phyloP scores from a whole-genome alignment of 2,888 invertebrate genomes.

The Agrilus biguttatus region DNA sequence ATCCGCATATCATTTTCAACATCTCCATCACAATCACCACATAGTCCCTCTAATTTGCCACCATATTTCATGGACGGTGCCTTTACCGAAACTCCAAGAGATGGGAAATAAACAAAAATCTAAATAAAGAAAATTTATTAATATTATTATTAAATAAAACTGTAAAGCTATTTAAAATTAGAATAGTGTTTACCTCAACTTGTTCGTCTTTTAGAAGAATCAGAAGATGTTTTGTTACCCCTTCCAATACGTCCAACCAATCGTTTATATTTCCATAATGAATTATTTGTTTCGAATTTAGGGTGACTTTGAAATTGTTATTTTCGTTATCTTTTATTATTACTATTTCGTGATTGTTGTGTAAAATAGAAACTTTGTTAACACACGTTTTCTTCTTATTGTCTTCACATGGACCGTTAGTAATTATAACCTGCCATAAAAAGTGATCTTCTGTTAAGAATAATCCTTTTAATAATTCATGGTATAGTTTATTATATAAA shows the following conservation, averaged over 20 bases:
- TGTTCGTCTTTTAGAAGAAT: constrained; percentile 53
- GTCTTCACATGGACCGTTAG: constrained; percentile 53
- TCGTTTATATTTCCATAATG: constrained; percentile 33
- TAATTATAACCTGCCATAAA: constrained; percentile 44
- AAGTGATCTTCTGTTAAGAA: constrained; percentile 15
- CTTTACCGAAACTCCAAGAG: constrained; percentile 37
- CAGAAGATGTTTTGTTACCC: constrained; percentile 46
- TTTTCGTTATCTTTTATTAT: constrained; percentile 17
- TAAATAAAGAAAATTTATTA: background rate
- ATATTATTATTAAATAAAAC: constrained; percentile 1
- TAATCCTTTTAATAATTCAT: background rate
- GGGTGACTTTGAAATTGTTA: constrained; percentile 26
- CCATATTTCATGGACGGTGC: constrained; percentile 62
- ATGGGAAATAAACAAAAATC: constrained; percentile 27
- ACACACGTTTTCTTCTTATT: constrained; percentile 45
- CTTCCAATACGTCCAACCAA: constrained; percentile 46
- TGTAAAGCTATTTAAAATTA: background rate
- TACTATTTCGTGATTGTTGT: constrained; percentile 43
- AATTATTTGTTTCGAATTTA: constrained; percentile 31
- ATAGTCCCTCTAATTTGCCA: constrained; percentile 62
- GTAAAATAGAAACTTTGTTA: constrained; percentile 50
- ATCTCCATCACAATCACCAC: constrained; percentile 58
- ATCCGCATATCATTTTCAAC: constrained; percentile 40
- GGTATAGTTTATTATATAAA: background rate
- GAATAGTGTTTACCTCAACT: constrained; percentile 42